Conservation (phyloP, 1,140 invertebrate species). For the Micrasema longulum region DNA sequence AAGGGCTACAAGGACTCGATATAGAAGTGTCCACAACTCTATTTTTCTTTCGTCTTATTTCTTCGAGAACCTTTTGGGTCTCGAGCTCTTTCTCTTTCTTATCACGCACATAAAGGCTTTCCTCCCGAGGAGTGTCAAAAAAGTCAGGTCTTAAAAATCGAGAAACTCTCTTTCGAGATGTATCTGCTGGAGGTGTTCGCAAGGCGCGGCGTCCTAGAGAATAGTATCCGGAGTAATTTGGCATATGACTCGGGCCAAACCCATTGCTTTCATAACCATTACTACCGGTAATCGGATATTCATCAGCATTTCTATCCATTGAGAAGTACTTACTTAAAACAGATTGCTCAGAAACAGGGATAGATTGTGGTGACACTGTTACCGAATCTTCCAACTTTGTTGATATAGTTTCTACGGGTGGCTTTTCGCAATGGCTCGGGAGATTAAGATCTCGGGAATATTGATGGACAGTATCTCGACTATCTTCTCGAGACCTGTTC, state of each 20-base stretch:
- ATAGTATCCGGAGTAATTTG: neutral
- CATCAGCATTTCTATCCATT: neutral
- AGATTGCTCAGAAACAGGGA: neutral
- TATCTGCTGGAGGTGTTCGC: conserved; percentile 58
- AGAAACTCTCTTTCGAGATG: conserved; percentile 72
- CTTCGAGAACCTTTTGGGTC: conserved; percentile 73
- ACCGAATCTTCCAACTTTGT: too few relatives aligned
- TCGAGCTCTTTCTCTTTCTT: conserved; percentile 76
- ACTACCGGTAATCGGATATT: neutral
- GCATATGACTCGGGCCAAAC: too few relatives aligned
- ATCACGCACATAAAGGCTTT: conserved; percentile 76
- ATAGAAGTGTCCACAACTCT: conserved; percentile 58
- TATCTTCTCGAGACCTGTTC: too few relatives aligned
- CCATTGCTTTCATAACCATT: neutral
- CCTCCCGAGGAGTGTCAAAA: conserved; percentile 78
- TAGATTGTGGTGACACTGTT: neutral
- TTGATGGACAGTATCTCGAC: too few relatives aligned
- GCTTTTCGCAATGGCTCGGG: too few relatives aligned
- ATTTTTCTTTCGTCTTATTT: conserved; percentile 73
- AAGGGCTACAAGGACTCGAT: conserved; percentile 55
- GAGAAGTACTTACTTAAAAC: neutral
- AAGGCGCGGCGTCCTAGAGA: conserved; percentile 63
- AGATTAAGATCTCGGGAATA: too few relatives aligned
- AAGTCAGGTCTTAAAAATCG: conserved; percentile 83
- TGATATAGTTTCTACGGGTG: too few relatives aligned